Evolutionary conservation across 2,888 invertebrate species (phyloP).

Genomic region (Agrilus cyanescens): DNA sequence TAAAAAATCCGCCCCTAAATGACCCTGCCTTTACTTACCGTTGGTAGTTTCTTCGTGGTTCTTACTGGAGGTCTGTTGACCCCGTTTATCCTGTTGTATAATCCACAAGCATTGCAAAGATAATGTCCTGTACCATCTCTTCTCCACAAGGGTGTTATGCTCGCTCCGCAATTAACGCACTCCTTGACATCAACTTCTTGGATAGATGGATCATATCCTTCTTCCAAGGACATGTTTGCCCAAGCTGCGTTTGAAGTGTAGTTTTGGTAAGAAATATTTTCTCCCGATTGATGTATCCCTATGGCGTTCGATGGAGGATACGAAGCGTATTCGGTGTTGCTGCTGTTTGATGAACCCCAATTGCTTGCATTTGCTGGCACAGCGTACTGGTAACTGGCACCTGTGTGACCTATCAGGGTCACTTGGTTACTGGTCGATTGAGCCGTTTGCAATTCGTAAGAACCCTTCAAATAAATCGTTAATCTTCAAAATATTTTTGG

Average conservation of each 20-base stretch:
- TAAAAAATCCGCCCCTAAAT: too few species aligned
- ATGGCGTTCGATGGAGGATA: conserved; percentile 9
- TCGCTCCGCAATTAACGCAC: conserved; percentile 55
- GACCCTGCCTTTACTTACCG: conserved; percentile 33
- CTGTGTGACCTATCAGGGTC: conserved; percentile 41
- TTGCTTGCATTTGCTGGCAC: conserved; percentile 18
- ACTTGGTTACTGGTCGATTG: conserved; percentile 45
- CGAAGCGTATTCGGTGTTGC: conserved; percentile 8
- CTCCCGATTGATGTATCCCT: conserved; percentile 7
- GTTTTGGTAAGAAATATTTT: conserved; percentile 8
- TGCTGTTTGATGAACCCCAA: conserved; percentile 13
- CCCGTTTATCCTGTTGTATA: conserved; percentile 49
- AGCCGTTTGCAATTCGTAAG: conserved; percentile 42
- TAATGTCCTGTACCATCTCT: conserved; percentile 79
- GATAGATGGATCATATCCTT: conserved; percentile 27
- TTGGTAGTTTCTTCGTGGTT: conserved; percentile 52
- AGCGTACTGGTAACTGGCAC: conserved; percentile 41
- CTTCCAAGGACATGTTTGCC: conserved; percentile 9
- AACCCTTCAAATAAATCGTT: conserved; percentile 31
- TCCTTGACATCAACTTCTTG: conserved; percentile 52
- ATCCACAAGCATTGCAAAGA: conserved; percentile 73
- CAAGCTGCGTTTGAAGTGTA: conserved; percentile 4
- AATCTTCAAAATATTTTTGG: too few species aligned
- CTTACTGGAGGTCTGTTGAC: conserved; percentile 68
- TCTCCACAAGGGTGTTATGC: conserved; percentile 70